A percentile compares a stretch with the other conserved stretches of the same genome.
Conservation (phyloP, 2,113 vertebrate genomes). For the Polypterus bichir region DNA sequence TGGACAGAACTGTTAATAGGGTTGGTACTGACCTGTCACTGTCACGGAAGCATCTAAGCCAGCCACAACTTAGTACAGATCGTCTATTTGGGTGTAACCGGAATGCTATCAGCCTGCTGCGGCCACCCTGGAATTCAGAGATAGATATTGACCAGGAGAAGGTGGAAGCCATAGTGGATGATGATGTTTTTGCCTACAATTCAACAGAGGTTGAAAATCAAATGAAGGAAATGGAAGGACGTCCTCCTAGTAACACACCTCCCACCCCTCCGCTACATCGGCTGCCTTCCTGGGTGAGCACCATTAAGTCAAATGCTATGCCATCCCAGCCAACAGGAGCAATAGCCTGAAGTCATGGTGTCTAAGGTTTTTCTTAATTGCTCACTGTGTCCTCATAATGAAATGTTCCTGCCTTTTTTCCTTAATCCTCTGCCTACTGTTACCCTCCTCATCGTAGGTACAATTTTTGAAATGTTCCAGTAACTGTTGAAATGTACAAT, state of each 20-base stretch:
- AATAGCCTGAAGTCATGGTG: neutral
- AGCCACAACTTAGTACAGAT: slow-evolving; percentile 72
- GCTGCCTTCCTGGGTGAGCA: slow-evolving; percentile 89
- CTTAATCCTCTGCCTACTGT: too few species aligned
- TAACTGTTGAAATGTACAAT: too few species aligned
- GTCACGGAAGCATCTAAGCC: slow-evolving; percentile 84
- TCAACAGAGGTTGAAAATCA: slow-evolving; percentile 27
- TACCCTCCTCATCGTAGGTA: too few species aligned
- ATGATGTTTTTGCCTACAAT: slow-evolving; percentile 39
- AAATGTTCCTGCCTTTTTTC: too few species aligned
- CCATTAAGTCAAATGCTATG: neutral
- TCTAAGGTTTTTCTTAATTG: too few species aligned
- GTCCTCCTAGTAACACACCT: slow-evolving; percentile 52
- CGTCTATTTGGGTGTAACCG: slow-evolving; percentile 63
- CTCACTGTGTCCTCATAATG: too few species aligned
- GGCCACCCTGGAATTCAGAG: slow-evolving; percentile 69
- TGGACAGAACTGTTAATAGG: slow-evolving; percentile 46
- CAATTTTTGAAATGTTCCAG: too few species aligned
- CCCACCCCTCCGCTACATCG: slow-evolving; percentile 89
- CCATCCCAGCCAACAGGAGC: slow-evolving; percentile 1
- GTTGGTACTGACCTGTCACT: slow-evolving; percentile 50
- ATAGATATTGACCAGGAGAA: slow-evolving; percentile 62
- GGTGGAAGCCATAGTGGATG: slow-evolving; percentile 44
- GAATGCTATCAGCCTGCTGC: slow-evolving; percentile 94
- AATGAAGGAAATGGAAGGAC: slow-evolving; percentile 38